Evolutionary conservation across 53 echinoderm and acorn worm species (phyloP).

Genomic region (Pentamera pediparva): DNA sequence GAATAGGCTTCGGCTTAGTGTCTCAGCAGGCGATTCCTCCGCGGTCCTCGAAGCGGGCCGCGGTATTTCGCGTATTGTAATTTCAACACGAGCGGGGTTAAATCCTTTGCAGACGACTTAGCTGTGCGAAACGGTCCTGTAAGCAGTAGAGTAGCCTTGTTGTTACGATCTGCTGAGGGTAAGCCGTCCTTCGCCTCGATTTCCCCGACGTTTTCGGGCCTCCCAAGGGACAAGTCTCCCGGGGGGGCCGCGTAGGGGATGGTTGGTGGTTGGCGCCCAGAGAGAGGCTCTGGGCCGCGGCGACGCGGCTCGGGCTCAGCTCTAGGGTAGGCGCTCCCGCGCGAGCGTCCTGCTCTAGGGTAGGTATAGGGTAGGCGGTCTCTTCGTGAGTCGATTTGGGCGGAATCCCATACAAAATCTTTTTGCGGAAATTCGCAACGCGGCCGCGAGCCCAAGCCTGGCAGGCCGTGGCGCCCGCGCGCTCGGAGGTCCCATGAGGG

Average conservation of each 20-base stretch:
- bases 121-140: neutral
- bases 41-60: neutral
- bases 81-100: neutral
- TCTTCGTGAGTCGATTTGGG: too few relatives aligned
- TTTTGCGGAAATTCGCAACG: too few relatives aligned
- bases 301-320: neutral
- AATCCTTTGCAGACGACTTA: constrained; percentile 5
- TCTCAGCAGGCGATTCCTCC: neutral
- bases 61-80: neutral
- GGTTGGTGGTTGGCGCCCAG: neutral
- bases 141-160: constrained; percentile 8
- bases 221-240: neutral
- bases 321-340: neutral
- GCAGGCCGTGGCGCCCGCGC: neutral
- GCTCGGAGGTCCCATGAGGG: neutral
- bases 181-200: neutral
- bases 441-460: too few relatives aligned
- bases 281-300: neutral
- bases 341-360: neutral
- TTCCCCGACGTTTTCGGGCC: neutral
- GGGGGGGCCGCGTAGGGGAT: too few relatives aligned
- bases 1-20: neutral
- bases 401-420: too few relatives aligned
- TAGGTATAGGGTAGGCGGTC: neutral
- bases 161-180: constrained; percentile 1